Evolutionary conservation across 2,113 vertebrate species (phyloP), one percentile per base, ranked within the genome.

Genomic region (Coreoperca whiteheadi): DNA sequence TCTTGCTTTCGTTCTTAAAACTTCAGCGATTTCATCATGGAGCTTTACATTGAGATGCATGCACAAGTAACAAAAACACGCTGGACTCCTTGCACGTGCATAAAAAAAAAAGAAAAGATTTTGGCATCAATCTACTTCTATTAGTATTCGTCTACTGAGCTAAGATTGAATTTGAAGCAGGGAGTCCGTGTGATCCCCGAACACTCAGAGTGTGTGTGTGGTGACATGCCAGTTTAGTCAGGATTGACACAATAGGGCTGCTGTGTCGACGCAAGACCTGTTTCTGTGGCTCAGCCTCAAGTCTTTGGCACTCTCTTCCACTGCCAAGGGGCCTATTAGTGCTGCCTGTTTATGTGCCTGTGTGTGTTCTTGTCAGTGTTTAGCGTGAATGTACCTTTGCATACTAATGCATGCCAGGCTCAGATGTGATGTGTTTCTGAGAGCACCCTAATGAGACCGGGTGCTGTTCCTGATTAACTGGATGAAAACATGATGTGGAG

Each of bases 241-340:
- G 34, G 20, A 21, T 28, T 69, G 79, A 85, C 72, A 84, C 83
- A 87, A 72, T 32, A 37, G 14, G 4, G 34, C 54, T 60, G 83
- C 64, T 82, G 71, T 82, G 82, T 66, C 0, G 59, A 89, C 30
- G 37, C 3, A 34, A 39, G 73, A 67, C 37, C 10, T 69, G 34
- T 69, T 63, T 89, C 72, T 79, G 46, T 73, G 41, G 54, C 53
- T 63, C n/a, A 48, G 75, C 57, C 21, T 54, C 4, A 16, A 54
- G 50, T 67, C 50, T 88, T 30, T 48, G 72, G 30, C 3, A 0
- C n/a, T 34, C 32, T 34, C 32, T 34, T 34, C 32, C 32, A 34
- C 32, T 56, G 83, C 83, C 76, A 81, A 34, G 84, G 68, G 63
- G 85, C 67, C 87, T 77, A 64, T 86, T 88, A 81, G 82, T 50